Evolutionary conservation across 2,888 invertebrate genomes (phyloP), one percentile per base, ranked within the genome.

Genomic region (Prionchulus punctatus): DNA sequence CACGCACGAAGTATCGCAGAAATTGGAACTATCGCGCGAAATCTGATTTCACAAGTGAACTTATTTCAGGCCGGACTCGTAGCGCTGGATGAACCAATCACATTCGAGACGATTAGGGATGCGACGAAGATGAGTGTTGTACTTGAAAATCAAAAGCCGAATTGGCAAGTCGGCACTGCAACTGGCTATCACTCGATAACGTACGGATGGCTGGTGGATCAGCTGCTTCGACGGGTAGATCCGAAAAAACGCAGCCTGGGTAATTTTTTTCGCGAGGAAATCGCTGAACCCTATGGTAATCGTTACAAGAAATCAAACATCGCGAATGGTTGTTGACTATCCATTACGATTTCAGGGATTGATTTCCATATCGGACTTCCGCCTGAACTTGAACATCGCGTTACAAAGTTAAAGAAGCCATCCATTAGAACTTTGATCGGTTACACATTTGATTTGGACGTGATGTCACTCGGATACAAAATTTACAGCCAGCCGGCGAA

Each of bases 161-260:
- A 63, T 12, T 74, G 72, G 72, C 53, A 53, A 26, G 65, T 68
- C 0, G 73, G 72, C 64, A 66, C 66, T 2, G 63, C 67, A 1
- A 62, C 65, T 55, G 74, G 72, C 23, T 75, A 75, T 62, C 75
- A 75, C 62, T 71, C 67, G 1, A 58, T 73, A 7, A 72, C 73
- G 23, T 69, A 66, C 58, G 75, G 74, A n/a, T 67, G 73, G 64
- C 70, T 72, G 48, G 66, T 71, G 7, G 74, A 75, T 59, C 71
- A 70, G 49, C 64, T 75, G 48, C 65, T 74, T 12, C 55, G 69
- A 30, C 62, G 68, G 54, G 69, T 67, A 1, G 75, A 76, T 62
- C 70, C 72, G 2, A 62, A 68, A 54, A 64, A 69, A 3, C 61
- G 73, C 42, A 62, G 63, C 18, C 61, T 73, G n/a, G 67, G 66